Base-by-base conservation (phyloP, 2,888 invertebrate species). In the Saturnia japonica region DNA sequence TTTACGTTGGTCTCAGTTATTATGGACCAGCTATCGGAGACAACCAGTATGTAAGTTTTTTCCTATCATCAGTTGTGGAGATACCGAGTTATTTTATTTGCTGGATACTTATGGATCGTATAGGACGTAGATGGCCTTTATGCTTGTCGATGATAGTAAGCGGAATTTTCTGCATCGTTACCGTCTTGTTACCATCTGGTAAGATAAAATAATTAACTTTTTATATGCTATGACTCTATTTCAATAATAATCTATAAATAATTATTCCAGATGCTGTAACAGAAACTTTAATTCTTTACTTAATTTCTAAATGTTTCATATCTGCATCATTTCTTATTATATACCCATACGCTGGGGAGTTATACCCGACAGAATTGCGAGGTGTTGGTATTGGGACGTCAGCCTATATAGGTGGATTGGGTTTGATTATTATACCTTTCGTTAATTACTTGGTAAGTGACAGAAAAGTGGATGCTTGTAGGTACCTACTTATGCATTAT, bases 261-360 rank as follows among this genome's bases (percentile, higher is more conserved):
- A 73, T 77, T 80, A 78, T 92, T 90, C 70, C 89, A 97, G 97
- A 97, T 91, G 97, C 97, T 67, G 95, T 96, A 71, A 95, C 94
- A 72, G 95, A 96, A 82, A 97, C 97, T 57, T 90, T 98, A 64
- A 94, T 96, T 72, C 90, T 98, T 25, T 98, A 97, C 87, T 91
- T 97, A 57, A 94, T 97, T 81, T 97, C 98, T 19, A 98, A 98
- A 91, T 97, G 97, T 76, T 96, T 98, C 76, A 97, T 98, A 84
- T 98, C 98, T 1, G 98, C 98, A 9, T 97, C 98, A 9, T 98
- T 98, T 91, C 94, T 98, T 71, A 97, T 98, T 74, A 97, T 98
- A 80, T 98, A 98, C 88, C 98, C 98, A 0, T 98, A 98, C 88
- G 98, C 98, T 77, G 97, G 97, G 14, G 98, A 98, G 91, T 88